Conservation (phyloP, 2,113 vertebrate genomes). For the Rafetus swinhoei region DNA sequence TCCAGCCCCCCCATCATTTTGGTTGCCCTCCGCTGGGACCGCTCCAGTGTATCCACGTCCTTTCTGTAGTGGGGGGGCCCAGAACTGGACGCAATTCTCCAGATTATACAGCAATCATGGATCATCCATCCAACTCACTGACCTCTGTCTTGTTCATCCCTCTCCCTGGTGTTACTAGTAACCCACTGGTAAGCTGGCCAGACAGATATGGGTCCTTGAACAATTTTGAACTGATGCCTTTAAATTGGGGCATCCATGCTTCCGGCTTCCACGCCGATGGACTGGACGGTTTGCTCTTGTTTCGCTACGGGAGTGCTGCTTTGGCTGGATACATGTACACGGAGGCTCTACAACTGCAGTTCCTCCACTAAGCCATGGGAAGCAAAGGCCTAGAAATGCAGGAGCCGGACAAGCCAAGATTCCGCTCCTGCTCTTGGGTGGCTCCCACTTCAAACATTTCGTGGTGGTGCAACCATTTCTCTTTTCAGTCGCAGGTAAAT, state of each 20-base stretch:
- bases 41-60: no score
- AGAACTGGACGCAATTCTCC: no score
- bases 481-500: background rate
- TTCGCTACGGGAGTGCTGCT: background rate
- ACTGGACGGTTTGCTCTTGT: background rate
- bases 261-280: background rate
- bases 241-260: slow-evolving; percentile 25
- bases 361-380: background rate
- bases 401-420: background rate
- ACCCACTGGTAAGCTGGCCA: background rate
- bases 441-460: background rate
- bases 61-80: no score
- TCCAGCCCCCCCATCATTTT: no score
- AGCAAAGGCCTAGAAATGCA: background rate
- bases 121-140: background rate
- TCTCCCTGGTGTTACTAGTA: background rate
- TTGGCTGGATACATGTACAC: background rate
- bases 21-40: no score
- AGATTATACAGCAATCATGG: background rate
- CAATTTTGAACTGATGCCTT: slow-evolving; percentile 33
- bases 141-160: background rate
- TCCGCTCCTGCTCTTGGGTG: background rate
- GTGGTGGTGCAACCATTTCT: background rate
- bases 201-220: fast-evolving
- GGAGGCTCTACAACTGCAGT: background rate